Percentiles rank a stretch among this genome's conserved stretches.
Evolutionary conservation across 2,797 vertebrate species (phyloP).

Genomic region (Lepus townsendii): DNA sequence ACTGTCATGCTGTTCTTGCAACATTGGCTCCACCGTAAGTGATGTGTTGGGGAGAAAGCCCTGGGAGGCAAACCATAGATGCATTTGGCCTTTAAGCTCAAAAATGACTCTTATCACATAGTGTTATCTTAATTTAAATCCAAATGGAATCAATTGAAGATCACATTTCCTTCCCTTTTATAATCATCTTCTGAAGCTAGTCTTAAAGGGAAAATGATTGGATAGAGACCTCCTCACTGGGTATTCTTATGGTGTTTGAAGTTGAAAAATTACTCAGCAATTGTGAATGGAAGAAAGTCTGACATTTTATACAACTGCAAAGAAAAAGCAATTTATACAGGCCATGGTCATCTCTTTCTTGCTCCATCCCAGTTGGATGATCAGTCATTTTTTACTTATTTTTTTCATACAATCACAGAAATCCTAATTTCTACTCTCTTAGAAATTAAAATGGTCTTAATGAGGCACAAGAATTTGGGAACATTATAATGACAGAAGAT

Average conservation of each 20-base stretch:
- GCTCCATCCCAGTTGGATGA: not conserved
- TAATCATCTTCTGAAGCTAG: conserved; percentile 44
- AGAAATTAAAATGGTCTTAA: not conserved
- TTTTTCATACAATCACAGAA: conserved; percentile 3
- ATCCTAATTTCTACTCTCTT: not conserved
- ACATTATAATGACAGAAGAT: not conserved
- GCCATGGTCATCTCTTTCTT: not conserved
- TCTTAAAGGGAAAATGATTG: conserved; percentile 48
- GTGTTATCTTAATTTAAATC: conserved; percentile 75
- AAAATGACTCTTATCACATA: conserved; percentile 65
- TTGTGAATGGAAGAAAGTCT: conserved; percentile 9
- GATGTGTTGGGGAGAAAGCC: conserved; percentile 53
- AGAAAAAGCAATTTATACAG: conserved; percentile 22
- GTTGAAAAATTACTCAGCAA: conserved; percentile 28
- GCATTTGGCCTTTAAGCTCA: conserved; percentile 62
- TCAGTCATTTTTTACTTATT: conserved; percentile 16
- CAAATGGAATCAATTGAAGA: conserved; percentile 51
- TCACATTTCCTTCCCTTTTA: conserved; percentile 66
- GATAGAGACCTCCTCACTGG: not conserved
- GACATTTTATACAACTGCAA: not conserved
- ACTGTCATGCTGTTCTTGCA: not conserved
- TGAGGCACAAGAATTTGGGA: not conserved
- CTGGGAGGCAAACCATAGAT: conserved; percentile 34
- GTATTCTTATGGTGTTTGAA: not conserved
- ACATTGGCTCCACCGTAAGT: not conserved